Conservation (phyloP, 2,888 invertebrate species). For the Orthosia gothica region DNA sequence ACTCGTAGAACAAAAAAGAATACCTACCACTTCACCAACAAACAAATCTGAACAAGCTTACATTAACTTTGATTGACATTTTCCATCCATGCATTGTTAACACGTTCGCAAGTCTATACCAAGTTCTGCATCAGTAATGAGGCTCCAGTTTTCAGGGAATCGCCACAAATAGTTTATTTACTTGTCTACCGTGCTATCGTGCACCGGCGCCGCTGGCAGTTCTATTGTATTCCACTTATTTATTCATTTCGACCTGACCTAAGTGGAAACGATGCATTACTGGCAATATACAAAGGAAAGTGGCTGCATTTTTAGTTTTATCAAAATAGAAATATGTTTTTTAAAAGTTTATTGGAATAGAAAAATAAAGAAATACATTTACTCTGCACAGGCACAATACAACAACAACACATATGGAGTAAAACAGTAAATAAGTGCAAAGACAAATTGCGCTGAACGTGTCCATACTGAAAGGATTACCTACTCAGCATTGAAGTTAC, state of each 20-base stretch:
- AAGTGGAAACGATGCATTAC: conserved; percentile 29
- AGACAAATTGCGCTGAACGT: too few species aligned
- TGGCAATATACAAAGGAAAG: not conserved
- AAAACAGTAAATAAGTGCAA: too few species aligned
- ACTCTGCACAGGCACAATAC: too few species aligned
- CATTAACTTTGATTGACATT: conserved; percentile 36
- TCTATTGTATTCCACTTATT: conserved; percentile 25
- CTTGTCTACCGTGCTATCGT: conserved; percentile 14
- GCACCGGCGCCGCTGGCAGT: conserved; percentile 6
- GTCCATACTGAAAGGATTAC: too few species aligned
- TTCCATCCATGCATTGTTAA: conserved; percentile 35
- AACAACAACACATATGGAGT: too few species aligned
- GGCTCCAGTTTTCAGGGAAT: conserved; percentile 41
- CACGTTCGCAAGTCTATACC: not conserved
- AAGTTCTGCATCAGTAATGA: conserved; percentile 33
- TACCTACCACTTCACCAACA: not conserved
- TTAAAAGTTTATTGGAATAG: too few species aligned
- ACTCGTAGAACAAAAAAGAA: too few species aligned
- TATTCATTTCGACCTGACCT: conserved; percentile 33
- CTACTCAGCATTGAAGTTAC: too few species aligned
- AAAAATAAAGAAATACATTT: too few species aligned
- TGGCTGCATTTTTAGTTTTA: not conserved
- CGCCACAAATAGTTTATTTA: conserved; percentile 50
- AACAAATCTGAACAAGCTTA: conserved; percentile 24
- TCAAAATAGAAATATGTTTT: not conserved